Conservation (phyloP, 2,888 invertebrate genomes). For the Teinopalpus imperialis region DNA sequence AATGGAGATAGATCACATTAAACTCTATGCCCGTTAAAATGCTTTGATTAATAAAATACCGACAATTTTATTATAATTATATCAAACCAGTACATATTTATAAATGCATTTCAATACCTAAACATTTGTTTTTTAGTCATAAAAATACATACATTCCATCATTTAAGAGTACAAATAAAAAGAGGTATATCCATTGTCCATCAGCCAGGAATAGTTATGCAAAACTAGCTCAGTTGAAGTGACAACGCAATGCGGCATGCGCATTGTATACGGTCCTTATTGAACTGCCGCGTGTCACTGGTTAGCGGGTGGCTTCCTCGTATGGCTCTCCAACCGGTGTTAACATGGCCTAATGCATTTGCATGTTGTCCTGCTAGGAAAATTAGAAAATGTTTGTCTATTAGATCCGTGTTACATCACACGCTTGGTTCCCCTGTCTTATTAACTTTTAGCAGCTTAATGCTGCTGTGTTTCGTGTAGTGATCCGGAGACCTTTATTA, state of each 20-base stretch:
- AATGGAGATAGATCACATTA: too few relatives aligned
- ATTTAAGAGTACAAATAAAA: constrained; percentile 34
- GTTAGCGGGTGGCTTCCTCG: constrained; percentile 25
- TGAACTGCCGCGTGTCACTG: constrained; percentile 51
- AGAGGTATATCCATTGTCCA: constrained; percentile 56
- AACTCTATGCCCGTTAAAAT: too few relatives aligned
- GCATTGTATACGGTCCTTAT: constrained; percentile 62
- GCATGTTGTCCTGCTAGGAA: constrained; percentile 24
- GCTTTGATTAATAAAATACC: too few relatives aligned
- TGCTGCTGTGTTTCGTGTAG: too few relatives aligned
- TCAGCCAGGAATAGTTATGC: constrained; percentile 67
- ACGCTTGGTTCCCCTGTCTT: too few relatives aligned
- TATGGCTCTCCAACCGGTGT: constrained; percentile 32
- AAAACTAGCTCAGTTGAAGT: constrained; percentile 52
- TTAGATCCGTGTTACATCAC: constrained; percentile 6
- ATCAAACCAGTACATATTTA: not conserved
- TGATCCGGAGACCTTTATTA: too few relatives aligned
- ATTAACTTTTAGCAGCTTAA: too few relatives aligned
- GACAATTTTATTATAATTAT: too few relatives aligned
- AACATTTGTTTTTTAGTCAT: constrained; percentile 3
- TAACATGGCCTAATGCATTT: constrained; percentile 34
- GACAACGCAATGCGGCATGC: constrained; percentile 66
- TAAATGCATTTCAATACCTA: not conserved
- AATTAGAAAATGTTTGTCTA: constrained; percentile 23
- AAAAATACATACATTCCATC: constrained; percentile 22